These are phyloP conservation scores for Drosophila rhopaloa DNA, from an alignment of 1,140 invertebrate species.

Conservation along the genomic window DNA sequence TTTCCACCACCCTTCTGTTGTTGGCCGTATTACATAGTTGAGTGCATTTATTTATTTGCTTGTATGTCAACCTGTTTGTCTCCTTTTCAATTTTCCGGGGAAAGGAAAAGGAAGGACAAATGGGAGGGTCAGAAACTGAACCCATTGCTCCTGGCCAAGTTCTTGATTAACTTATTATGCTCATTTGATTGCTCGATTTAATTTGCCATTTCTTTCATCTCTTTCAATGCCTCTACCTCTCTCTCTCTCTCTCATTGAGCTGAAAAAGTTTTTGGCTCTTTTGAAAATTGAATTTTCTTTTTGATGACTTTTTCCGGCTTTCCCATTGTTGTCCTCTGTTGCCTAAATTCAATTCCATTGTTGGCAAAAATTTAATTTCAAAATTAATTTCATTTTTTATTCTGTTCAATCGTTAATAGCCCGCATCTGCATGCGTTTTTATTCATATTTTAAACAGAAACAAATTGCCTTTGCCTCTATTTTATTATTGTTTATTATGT, in stretches of 20 bases:
- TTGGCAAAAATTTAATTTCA: constrained; percentile 22
- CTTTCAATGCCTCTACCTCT: constrained; percentile 7
- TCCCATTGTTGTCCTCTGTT: neutral
- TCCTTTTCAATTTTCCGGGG: constrained; percentile 39
- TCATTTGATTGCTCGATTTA: constrained; percentile 83
- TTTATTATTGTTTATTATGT: constrained; percentile 9
- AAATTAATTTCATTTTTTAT: constrained; percentile 51
- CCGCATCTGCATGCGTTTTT: constrained; percentile 9
- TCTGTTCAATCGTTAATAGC: constrained; percentile 27
- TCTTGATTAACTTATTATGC: constrained; percentile 83
- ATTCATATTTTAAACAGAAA: constrained; percentile 16
- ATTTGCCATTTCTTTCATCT: constrained; percentile 63
- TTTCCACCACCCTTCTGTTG: constrained; percentile 10
- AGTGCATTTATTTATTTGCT: constrained; percentile 82
- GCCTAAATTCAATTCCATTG: constrained; percentile 66
- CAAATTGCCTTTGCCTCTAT: constrained; percentile 10
- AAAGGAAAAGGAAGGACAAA: too few relatives aligned
- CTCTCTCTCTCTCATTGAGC: constrained; percentile 10
- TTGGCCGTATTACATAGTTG: constrained; percentile 80
- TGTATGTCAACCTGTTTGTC: constrained; percentile 78
- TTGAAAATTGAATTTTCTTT: constrained; percentile 69
- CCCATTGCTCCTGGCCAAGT: constrained; percentile 55
- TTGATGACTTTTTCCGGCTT: constrained; percentile 64
- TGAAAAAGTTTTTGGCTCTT: constrained; percentile 21
- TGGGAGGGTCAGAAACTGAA: constrained; percentile 15